phyloP scores from a whole-genome alignment of 2,113 vertebrate genomes.

The Campylomormyrus tamandua region DNA sequence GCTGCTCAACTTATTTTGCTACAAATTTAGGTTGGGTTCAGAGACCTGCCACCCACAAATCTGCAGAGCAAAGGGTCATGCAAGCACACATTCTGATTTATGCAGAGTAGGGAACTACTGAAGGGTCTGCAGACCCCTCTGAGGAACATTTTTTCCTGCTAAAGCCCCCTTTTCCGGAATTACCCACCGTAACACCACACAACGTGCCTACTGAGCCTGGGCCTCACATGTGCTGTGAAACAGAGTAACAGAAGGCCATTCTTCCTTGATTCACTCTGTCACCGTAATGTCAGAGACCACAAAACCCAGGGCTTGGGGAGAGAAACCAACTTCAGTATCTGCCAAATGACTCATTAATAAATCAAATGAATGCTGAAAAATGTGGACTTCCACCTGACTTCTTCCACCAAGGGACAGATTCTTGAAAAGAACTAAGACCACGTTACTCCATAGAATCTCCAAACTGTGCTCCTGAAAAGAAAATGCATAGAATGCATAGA shows the following conservation, averaged over 20 bases:
- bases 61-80: not conserved
- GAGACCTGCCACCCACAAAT: not conserved
- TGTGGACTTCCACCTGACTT: not conserved
- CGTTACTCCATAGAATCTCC: not conserved
- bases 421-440: not conserved
- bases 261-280: not conserved
- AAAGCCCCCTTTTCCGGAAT: not conserved
- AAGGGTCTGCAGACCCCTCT: not conserved
- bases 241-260: not conserved
- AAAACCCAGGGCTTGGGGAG: not conserved
- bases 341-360: not conserved
- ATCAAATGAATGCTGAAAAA: not conserved
- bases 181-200: not conserved
- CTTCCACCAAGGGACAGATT: not conserved
- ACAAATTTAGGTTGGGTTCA: not conserved
- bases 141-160: not conserved
- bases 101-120: not conserved
- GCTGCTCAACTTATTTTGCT: not conserved
- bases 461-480: not conserved
- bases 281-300: not conserved
- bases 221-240: not conserved
- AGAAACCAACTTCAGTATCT: not conserved
- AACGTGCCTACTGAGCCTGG: not conserved
- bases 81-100: not conserved
- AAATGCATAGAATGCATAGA: not conserved